A percentile compares a stretch with the other conserved stretches of the same genome.
Evolutionary conservation across 2,888 invertebrate genomes (phyloP).

Genomic region (Chrysina gloriosa): DNA sequence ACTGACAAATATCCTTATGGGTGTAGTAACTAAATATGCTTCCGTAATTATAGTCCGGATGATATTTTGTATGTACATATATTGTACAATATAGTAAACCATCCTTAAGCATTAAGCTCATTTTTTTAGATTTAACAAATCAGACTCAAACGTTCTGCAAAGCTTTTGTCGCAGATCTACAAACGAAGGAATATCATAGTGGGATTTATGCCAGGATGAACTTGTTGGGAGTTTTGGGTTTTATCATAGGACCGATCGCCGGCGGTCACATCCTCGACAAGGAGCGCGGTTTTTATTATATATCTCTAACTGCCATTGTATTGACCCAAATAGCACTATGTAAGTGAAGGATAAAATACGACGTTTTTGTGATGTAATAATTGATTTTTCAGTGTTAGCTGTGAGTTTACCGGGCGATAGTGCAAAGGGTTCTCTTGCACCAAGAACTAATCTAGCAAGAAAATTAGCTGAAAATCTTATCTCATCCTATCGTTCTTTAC

Average conservation of each 20-base stretch:
- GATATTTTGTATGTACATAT: conserved; percentile 39
- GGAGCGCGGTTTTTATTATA: conserved; percentile 32
- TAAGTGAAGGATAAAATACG: not conserved
- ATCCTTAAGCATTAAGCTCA: not conserved
- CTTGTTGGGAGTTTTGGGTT: conserved; percentile 21
- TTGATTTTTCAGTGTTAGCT: conserved; percentile 20
- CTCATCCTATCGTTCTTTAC: not conserved
- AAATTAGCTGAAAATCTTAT: conserved; percentile 1
- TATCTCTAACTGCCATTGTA: conserved; percentile 3
- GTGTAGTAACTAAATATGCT: conserved; percentile 5
- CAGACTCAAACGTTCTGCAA: conserved; percentile 38
- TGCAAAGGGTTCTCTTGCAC: not conserved
- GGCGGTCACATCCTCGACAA: conserved; percentile 33
- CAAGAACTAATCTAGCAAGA: not conserved
- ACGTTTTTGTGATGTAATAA: not conserved
- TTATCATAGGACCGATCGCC: conserved; percentile 38
- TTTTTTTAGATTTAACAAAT: conserved; percentile 33
- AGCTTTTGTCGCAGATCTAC: conserved; percentile 4
- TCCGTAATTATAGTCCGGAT: conserved; percentile 28
- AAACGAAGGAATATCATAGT: conserved; percentile 5
- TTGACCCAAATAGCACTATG: conserved; percentile 1
- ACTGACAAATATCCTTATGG: conserved; percentile 20
- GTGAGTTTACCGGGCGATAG: conserved; percentile 19
- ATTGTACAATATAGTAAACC: not conserved
- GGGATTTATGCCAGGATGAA: conserved; percentile 21